phyloP scores from a whole-genome alignment of 2,113 vertebrate species.

The Zosterops borbonicus region DNA sequence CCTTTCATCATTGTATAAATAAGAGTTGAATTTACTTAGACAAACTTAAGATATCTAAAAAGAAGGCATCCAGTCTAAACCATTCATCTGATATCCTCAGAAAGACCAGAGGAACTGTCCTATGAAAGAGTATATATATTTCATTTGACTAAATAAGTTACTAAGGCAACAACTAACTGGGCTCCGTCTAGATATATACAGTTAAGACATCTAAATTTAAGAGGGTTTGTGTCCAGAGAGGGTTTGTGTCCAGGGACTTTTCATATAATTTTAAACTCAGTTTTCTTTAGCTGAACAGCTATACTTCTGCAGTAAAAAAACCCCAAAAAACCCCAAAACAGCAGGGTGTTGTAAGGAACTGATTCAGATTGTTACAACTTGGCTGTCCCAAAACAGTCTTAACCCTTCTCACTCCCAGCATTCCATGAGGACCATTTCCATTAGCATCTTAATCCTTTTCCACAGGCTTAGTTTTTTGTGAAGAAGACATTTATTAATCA shows the following conservation, averaged over 20 bases:
- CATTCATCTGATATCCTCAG: not conserved
- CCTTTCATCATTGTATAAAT: not conserved
- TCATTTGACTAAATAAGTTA: not conserved
- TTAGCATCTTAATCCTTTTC: not conserved
- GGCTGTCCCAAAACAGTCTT: not conserved
- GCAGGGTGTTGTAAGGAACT: not conserved
- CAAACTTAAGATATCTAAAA: not conserved
- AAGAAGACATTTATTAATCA: not conserved
- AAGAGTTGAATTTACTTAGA: not conserved
- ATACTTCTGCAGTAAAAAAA: not conserved
- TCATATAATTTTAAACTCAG: not conserved
- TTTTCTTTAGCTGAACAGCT: not conserved
- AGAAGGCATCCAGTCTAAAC: not conserved
- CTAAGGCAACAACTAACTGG: not conserved
- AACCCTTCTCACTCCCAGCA: not conserved
- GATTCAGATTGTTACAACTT: not conserved
- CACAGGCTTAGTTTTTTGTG: not conserved
- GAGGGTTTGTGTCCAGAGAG: not conserved
- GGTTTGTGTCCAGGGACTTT: not conserved
- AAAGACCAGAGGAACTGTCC: not conserved
- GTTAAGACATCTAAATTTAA: not conserved
- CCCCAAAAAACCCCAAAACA: fast-evolving
- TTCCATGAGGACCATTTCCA: not conserved
- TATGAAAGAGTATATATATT: not conserved
- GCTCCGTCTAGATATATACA: not conserved